Conservation (phyloP, 35 echinoderm and acorn worm species). For the Acanthaster planci region DNA sequence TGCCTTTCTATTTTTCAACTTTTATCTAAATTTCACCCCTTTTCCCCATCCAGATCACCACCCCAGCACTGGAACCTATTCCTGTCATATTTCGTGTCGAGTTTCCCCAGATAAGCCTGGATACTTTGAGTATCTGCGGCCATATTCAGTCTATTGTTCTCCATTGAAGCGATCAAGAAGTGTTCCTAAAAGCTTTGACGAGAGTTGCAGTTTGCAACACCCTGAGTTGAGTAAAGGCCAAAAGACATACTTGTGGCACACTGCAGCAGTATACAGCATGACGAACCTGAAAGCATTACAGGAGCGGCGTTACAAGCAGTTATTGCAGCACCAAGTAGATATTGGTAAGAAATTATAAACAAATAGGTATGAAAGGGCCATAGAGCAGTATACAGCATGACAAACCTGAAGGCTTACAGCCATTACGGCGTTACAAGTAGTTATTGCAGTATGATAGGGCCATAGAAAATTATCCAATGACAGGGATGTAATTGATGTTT, state of each 20-base stretch:
- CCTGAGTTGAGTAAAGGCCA: conserved; percentile 73
- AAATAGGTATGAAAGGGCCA: neutral
- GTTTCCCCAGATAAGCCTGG: conserved; percentile 71
- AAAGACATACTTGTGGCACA: conserved; percentile 82
- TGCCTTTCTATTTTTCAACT: neutral
- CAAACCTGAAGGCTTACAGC: conserved; percentile 75
- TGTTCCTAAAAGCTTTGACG: conserved; percentile 66
- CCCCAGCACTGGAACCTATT: neutral
- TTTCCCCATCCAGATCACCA: neutral
- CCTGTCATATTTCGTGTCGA: conserved; percentile 62
- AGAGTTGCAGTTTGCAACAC: conserved; percentile 83
- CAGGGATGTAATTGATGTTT: neutral
- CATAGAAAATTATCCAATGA: neutral
- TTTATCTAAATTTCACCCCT: neutral
- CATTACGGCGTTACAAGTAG: conserved; percentile 61
- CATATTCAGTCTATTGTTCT: conserved; percentile 62
- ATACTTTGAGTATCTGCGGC: conserved; percentile 65
- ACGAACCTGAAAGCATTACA: conserved; percentile 75
- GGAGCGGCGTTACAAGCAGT: conserved; percentile 68
- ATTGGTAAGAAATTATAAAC: conserved; percentile 50
- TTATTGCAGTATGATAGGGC: conserved; percentile 70
- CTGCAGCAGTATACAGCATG: conserved; percentile 91
- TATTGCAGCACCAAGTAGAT: conserved; percentile 78
- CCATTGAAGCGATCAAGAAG: conserved; percentile 56
- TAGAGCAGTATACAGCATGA: conserved; percentile 80